Evolutionary conservation across 1,140 invertebrate genomes (phyloP).

Genomic region (Dermatophagoides farinae): DNA sequence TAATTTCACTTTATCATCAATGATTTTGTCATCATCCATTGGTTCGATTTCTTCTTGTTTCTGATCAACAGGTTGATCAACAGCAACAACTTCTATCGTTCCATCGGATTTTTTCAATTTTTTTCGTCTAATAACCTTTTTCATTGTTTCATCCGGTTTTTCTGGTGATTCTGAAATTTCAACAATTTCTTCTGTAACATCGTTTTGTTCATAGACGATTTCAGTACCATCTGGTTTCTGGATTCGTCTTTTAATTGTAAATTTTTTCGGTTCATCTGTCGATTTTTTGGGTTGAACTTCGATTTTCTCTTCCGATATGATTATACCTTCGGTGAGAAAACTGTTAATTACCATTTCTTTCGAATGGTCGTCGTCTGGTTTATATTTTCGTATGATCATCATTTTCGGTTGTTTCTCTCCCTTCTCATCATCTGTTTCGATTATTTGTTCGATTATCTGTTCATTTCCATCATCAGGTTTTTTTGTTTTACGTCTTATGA

Average conservation of each 20-base stretch:
- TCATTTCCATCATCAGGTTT: too few relatives aligned
- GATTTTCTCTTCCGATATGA: conserved; percentile 8
- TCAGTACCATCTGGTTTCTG: neutral
- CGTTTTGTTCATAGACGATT: neutral
- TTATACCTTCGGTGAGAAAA: conserved; percentile 12
- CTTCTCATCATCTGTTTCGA: conserved; percentile 18
- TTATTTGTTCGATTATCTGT: too few relatives aligned
- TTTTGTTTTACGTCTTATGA: neutral
- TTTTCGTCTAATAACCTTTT: conserved; percentile 10
- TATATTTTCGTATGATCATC: conserved; percentile 14
- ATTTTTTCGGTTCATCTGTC: neutral
- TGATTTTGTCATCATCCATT: too few relatives aligned
- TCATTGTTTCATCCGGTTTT: conserved; percentile 15
- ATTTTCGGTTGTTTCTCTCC: conserved; percentile 18
- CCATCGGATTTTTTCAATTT: too few relatives aligned
- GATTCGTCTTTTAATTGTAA: neutral
- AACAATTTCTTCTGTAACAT: conserved; percentile 23
- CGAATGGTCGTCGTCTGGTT: neutral
- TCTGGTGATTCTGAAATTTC: conserved; percentile 16
- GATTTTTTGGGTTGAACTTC: neutral
- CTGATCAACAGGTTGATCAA: too few relatives aligned
- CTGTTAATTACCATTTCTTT: conserved; percentile 23
- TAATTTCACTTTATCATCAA: too few relatives aligned
- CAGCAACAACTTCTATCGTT: too few relatives aligned
- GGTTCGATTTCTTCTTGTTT: too few relatives aligned